phyloP scores from a whole-genome alignment of 1,140 invertebrate genomes.

The Protaetia brevitarsis region DNA sequence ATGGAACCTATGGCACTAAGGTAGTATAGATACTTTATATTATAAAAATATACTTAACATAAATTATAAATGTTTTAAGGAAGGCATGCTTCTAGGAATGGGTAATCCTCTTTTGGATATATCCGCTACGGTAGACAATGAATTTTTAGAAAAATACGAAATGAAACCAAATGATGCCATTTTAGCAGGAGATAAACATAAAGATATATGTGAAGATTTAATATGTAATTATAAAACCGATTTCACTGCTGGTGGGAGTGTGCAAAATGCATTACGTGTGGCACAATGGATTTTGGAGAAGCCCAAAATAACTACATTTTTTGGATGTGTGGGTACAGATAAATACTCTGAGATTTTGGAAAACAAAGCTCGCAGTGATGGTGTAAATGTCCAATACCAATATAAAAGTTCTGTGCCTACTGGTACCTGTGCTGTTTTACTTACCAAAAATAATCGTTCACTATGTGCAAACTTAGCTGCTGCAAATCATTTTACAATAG shows the following conservation, averaged over 20 bases:
- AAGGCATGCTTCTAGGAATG: constrained; percentile 81
- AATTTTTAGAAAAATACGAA: constrained; percentile 81
- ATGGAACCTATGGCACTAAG: constrained; percentile 1
- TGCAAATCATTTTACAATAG: constrained; percentile 87
- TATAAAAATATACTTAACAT: neutral
- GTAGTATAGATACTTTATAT: neutral
- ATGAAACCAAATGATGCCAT: constrained; percentile 93
- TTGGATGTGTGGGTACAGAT: constrained; percentile 93
- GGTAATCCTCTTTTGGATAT: constrained; percentile 97
- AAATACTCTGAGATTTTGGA: constrained; percentile 84
- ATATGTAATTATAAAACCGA: constrained; percentile 70
- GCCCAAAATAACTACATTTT: constrained; percentile 79
- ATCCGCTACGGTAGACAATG: constrained; percentile 73
- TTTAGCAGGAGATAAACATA: constrained; percentile 86
- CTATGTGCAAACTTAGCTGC: constrained; percentile 94
- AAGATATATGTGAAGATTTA: constrained; percentile 81
- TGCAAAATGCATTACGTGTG: constrained; percentile 90
- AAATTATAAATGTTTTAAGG: constrained; percentile 52
- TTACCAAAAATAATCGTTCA: constrained; percentile 82
- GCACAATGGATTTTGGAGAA: constrained; percentile 89
- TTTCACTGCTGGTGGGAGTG: constrained; percentile 93
- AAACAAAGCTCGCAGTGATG: constrained; percentile 74
- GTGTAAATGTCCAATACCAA: constrained; percentile 87
- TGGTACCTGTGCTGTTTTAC: constrained; percentile 84
- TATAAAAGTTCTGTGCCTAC: constrained; percentile 74